Evolutionary conservation across 2,888 invertebrate species (phyloP).

Genomic region (Drosophila fungiperda): DNA sequence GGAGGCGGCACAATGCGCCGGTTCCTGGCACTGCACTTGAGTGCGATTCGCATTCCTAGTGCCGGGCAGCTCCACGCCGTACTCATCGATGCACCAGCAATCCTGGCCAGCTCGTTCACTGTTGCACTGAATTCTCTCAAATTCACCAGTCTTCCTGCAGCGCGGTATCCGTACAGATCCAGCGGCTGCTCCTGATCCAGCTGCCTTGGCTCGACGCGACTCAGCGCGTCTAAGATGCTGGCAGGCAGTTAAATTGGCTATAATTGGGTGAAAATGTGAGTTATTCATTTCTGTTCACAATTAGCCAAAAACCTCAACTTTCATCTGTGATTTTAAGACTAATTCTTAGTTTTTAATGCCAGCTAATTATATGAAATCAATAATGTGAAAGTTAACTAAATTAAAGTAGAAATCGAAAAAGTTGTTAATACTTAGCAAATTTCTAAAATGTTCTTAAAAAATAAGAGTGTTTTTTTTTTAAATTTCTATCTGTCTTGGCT

Average conservation of each 20-base stretch:
- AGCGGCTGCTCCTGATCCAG: background rate
- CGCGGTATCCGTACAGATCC: slow-evolving; percentile 88
- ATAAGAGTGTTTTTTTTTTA: background rate
- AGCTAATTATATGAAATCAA: background rate
- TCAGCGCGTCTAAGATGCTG: slow-evolving; percentile 89
- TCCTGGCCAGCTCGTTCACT: slow-evolving; percentile 89
- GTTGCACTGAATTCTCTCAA: slow-evolving; percentile 91
- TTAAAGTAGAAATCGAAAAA: background rate
- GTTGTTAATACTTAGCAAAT: background rate
- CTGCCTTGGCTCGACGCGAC: slow-evolving; percentile 87
- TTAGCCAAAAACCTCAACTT: background rate
- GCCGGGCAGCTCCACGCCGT: slow-evolving; percentile 92
- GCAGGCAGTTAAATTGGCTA: slow-evolving; percentile 87
- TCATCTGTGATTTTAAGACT: background rate
- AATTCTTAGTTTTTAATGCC: background rate
- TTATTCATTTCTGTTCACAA: background rate
- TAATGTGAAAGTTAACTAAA: background rate
- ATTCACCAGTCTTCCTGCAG: slow-evolving; percentile 90
- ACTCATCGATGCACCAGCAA: slow-evolving; percentile 94
- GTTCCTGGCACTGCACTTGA: slow-evolving; percentile 83
- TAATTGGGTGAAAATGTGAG: slow-evolving; percentile 2
- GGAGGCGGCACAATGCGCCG: slow-evolving; percentile 91
- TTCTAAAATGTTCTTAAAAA: background rate
- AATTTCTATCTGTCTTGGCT: background rate
- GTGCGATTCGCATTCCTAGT: slow-evolving; percentile 86